These are phyloP conservation scores for Archaeoteleia sp. DNA, from an alignment of 2,888 invertebrate species.

Conservation along the genomic window DNA sequence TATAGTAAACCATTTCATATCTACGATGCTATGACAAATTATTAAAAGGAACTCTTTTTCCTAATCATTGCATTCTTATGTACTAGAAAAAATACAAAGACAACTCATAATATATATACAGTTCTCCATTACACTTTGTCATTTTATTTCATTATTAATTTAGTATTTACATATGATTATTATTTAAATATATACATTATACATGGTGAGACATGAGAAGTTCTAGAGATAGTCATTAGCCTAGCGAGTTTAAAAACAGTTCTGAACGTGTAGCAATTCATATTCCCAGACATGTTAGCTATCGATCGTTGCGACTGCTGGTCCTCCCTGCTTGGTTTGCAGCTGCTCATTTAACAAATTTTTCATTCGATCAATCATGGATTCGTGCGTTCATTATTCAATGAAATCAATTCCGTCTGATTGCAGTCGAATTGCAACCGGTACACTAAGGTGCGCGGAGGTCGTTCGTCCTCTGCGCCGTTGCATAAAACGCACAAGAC, in stretches of 20 bases:
- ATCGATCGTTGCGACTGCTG: constrained; percentile 71
- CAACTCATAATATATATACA: too few species aligned
- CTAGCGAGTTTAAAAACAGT: not conserved
- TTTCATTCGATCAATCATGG: constrained; percentile 52
- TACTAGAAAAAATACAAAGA: too few species aligned
- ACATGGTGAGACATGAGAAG: too few species aligned
- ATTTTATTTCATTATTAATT: too few species aligned
- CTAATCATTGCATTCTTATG: too few species aligned
- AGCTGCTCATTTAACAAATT: constrained; percentile 53
- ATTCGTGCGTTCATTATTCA: constrained; percentile 54
- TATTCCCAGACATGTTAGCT: constrained; percentile 33
- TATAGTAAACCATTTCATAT: too few species aligned
- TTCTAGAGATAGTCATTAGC: too few species aligned
- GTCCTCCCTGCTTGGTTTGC: constrained; percentile 72
- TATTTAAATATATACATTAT: too few species aligned
- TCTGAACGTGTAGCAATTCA: constrained; percentile 25
- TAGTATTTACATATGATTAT: too few species aligned
- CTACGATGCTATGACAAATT: too few species aligned
- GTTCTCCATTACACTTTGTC: too few species aligned
- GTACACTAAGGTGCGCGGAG: constrained; percentile 75
- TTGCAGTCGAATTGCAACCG: constrained; percentile 76
- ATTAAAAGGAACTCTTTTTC: too few species aligned
- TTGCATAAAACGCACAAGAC: constrained; percentile 79
- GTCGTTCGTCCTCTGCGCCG: constrained; percentile 74
- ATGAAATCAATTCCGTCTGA: constrained; percentile 72